Evolutionary conservation across 2,797 vertebrate species (phyloP).

Genomic region (Muscicapa striata): DNA sequence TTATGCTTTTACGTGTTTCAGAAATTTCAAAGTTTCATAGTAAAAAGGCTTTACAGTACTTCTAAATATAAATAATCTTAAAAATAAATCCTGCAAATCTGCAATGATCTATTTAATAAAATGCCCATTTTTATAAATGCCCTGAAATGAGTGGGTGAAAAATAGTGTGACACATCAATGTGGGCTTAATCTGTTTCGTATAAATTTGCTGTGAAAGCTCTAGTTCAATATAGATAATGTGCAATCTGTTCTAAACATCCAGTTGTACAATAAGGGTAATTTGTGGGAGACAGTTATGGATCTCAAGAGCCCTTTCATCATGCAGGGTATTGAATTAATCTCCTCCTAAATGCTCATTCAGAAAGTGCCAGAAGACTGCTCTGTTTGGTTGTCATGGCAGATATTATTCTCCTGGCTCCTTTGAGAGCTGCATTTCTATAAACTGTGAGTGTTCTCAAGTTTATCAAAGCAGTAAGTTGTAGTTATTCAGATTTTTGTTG

Average conservation of each 20-base stretch:
- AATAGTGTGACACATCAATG: not conserved
- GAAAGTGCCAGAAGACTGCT: constrained; percentile 62
- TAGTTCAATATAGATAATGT: constrained; percentile 48
- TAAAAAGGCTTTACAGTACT: constrained; percentile 9
- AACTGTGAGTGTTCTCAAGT: constrained; percentile 41
- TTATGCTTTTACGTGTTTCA: not conserved
- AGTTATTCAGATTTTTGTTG: constrained; percentile 15
- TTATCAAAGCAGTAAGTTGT: constrained; percentile 36
- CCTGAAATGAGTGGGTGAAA: constrained; percentile 32
- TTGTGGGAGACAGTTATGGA: constrained; percentile 66
- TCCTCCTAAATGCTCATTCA: constrained; percentile 57
- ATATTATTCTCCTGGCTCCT: constrained; percentile 51
- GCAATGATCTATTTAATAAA: constrained; percentile 8
- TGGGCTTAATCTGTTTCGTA: constrained; percentile 37
- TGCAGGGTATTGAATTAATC: constrained; percentile 59
- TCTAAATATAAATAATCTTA: constrained; percentile 58
- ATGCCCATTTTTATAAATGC: not conserved
- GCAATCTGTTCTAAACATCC: constrained; percentile 62
- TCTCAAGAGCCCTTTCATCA: constrained; percentile 68
- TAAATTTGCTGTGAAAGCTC: constrained; percentile 43
- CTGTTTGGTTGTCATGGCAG: constrained; percentile 68
- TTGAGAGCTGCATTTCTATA: constrained; percentile 48
- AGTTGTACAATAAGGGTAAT: constrained; percentile 72
- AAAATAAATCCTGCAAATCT: constrained; percentile 45
- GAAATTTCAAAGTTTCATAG: not conserved